These are phyloP conservation scores for Marasmarcha lunaedactyla DNA, from an alignment of 2,888 invertebrate genomes.

Conservation along the genomic window DNA sequence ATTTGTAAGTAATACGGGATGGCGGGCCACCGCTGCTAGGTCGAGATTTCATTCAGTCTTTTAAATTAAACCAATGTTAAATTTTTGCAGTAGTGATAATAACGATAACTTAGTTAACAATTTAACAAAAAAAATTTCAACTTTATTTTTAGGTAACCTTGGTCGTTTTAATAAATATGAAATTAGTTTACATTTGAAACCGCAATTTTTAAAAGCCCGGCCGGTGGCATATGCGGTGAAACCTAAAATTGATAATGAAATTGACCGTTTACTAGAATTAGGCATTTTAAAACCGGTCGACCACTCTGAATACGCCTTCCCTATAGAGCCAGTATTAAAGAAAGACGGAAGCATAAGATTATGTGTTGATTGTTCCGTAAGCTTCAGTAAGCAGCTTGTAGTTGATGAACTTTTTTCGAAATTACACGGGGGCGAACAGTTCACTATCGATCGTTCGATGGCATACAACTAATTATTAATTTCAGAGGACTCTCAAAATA, in stretches of 20 bases:
- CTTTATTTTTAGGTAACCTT: neutral
- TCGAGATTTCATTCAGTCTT: neutral
- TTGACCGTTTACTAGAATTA: neutral
- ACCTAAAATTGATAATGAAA: neutral
- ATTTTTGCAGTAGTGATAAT: too few relatives aligned
- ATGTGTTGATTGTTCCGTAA: neutral
- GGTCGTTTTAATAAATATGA: neutral
- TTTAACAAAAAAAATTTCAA: neutral
- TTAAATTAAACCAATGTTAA: neutral
- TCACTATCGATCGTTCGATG: neutral
- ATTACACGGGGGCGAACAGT: neutral
- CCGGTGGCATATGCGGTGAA: neutral
- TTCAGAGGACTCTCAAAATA: neutral
- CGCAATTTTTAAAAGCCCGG: neutral
- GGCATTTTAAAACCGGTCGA: neutral
- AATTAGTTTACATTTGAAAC: neutral
- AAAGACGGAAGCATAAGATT: neutral
- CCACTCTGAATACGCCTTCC: neutral
- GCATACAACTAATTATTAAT: slow-evolving; percentile 1
- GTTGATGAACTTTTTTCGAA: neutral
- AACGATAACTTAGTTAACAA: neutral
- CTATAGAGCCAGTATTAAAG: neutral
- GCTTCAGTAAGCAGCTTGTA: neutral
- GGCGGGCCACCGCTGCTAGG: neutral
- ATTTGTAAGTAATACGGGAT: neutral